A percentile compares a stretch with the other conserved stretches of the same genome.
Conservation (phyloP, 2,797 vertebrate species). For the Jordanella pulchra region DNA sequence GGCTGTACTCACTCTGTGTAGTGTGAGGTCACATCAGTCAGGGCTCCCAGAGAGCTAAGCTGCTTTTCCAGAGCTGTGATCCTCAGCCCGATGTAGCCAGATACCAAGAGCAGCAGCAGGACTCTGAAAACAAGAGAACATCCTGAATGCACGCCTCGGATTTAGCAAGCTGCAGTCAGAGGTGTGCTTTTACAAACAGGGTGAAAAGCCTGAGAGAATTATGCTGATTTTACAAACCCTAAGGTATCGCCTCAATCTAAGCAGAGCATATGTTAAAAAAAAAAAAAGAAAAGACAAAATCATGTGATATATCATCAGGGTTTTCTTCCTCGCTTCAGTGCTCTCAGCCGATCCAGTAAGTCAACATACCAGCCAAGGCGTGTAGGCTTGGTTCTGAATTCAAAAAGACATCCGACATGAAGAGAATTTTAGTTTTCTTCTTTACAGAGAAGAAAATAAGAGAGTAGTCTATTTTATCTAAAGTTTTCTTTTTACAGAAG, state of each 20-base stretch:
- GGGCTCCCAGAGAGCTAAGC: conserved; percentile 63
- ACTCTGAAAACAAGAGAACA: conserved; percentile 59
- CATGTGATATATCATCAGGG: neutral
- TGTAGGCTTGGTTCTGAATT: neutral
- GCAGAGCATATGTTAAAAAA: neutral
- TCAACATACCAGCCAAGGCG: conserved; percentile 27
- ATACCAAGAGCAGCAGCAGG: conserved; percentile 78
- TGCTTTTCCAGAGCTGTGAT: conserved; percentile 83
- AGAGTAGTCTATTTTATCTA: neutral
- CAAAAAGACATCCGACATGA: neutral
- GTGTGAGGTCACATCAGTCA: conserved; percentile 51
- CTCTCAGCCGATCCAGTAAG: conserved; percentile 24
- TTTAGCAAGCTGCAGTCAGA: neutral
- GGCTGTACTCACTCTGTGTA: conserved; percentile 65
- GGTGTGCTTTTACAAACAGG: neutral
- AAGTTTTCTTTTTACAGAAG: neutral
- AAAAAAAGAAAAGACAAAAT: too few species aligned
- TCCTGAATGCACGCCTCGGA: neutral
- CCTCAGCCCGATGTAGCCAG: conserved; percentile 81
- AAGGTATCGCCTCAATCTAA: conserved; percentile 27
- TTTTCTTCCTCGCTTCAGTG: conserved; percentile 7
- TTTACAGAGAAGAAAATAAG: neutral
- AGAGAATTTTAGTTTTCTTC: neutral
- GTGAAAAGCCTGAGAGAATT: neutral
- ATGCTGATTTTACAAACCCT: neutral